Conservation (phyloP, 2,113 vertebrate species). For the Barbus barbus region DNA sequence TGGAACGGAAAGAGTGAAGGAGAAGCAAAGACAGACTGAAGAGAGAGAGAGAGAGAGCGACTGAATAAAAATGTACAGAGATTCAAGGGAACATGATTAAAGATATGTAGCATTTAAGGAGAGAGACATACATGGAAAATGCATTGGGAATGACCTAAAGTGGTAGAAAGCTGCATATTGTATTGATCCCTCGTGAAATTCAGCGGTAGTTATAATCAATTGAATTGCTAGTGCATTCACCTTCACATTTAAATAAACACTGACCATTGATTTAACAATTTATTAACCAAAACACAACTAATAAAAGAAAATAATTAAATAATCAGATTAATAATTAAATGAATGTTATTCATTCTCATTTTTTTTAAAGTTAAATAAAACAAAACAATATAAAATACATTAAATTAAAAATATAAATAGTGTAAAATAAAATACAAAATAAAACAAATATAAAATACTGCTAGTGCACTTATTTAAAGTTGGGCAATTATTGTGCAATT, state of each 20-base stretch:
- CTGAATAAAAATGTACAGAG: background rate
- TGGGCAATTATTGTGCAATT: too few species aligned
- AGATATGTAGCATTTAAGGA: background rate
- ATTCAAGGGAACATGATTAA: background rate
- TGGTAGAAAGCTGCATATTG: background rate
- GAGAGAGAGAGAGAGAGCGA: background rate
- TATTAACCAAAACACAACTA: background rate
- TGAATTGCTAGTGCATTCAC: background rate
- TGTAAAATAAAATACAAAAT: too few species aligned
- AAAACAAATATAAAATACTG: too few species aligned
- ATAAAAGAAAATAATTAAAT: background rate
- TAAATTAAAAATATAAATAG: too few species aligned
- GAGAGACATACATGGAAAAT: background rate
- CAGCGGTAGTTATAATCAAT: background rate
- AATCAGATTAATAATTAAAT: background rate
- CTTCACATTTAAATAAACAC: background rate
- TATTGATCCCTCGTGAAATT: conserved; percentile 5
- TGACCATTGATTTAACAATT: background rate
- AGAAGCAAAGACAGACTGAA: background rate
- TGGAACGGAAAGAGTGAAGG: background rate
- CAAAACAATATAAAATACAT: too few species aligned
- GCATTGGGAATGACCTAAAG: conserved; percentile 1
- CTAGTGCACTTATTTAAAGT: too few species aligned
- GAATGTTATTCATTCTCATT: too few species aligned
- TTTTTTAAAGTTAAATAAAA: too few species aligned